These are phyloP conservation scores for Dysidea cf. avara DNA, from an alignment of 37 sponge, comb jelly and placozoan species.

Conservation along the genomic window DNA sequence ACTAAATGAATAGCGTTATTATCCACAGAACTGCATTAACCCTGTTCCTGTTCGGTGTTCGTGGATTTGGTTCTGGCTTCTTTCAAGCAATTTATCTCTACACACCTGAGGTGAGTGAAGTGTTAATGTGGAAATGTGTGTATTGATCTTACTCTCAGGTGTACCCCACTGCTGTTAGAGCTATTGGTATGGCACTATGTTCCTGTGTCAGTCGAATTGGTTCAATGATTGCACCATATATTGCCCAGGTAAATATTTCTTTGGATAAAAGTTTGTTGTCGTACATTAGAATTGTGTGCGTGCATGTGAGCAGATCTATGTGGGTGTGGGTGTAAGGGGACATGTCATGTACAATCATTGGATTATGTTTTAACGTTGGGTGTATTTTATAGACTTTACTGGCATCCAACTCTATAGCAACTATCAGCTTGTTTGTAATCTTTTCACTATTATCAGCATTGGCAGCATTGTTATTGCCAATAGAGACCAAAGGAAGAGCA, in stretches of 20 bases:
- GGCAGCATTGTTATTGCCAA: slow-evolving; percentile 51
- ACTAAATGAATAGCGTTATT: no score
- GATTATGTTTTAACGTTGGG: no score
- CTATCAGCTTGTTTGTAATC: slow-evolving; percentile 56
- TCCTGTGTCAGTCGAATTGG: slow-evolving; percentile 65
- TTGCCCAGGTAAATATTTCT: slow-evolving; percentile 58
- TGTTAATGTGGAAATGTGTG: no score
- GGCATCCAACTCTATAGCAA: slow-evolving; percentile 29
- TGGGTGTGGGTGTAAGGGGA: no score
- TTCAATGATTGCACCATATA: slow-evolving; percentile 62
- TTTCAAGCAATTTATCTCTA: no score
- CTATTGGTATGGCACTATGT: slow-evolving; percentile 50
- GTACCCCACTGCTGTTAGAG: slow-evolving; percentile 70
- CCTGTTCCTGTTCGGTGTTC: slow-evolving; percentile 56
- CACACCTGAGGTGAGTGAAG: no score
- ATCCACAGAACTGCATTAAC: slow-evolving; percentile 35
- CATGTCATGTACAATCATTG: no score
- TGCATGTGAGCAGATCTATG: no score
- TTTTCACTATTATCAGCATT: slow-evolving; percentile 26
- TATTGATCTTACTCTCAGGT: no score
- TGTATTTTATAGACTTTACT: slow-evolving; percentile 36
- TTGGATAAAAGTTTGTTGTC: neutral
- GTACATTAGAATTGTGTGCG: no score
- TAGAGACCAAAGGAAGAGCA: slow-evolving; percentile 77
- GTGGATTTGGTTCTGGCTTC: slow-evolving; percentile 65